Percentiles rank a stretch among this genome's conserved stretches.
These are phyloP conservation scores for Drosophila lacteicornis DNA, from an alignment of 1,140 invertebrate genomes.

Conservation along the genomic window DNA sequence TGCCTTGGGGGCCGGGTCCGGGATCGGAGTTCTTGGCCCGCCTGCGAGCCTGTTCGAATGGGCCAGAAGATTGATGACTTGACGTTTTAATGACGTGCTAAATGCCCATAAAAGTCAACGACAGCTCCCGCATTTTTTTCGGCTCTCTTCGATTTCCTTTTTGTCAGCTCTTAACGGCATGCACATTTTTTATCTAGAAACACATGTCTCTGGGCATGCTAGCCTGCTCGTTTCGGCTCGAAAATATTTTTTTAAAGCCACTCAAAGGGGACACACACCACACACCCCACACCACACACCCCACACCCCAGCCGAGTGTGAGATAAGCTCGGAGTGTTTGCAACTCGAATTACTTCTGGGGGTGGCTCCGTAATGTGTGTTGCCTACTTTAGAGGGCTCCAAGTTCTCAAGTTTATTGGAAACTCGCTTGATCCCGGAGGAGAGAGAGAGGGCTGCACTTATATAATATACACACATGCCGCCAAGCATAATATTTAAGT, in stretches of 20 bases:
- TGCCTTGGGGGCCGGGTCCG: constrained; percentile 18
- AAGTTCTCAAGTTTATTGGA: constrained; percentile 30
- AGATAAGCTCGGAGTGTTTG: constrained; percentile 10
- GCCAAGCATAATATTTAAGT: constrained; percentile 5
- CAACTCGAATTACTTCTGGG: constrained; percentile 1
- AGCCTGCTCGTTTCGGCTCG: constrained; percentile 63
- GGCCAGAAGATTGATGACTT: constrained; percentile 85
- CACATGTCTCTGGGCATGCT: constrained; percentile 55
- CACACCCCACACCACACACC: background rate
- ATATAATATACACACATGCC: constrained; percentile 33
- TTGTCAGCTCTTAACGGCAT: background rate
- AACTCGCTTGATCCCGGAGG: background rate
- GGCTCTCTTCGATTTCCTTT: constrained; percentile 20
- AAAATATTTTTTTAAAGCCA: constrained; percentile 77
- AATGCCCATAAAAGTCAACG: constrained; percentile 79
- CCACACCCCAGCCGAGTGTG: constrained; percentile 6
- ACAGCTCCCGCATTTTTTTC: constrained; percentile 35
- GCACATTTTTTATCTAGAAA: constrained; percentile 45
- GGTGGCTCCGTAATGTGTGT: constrained; percentile 1
- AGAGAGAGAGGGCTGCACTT: background rate
- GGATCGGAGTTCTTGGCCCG: constrained; percentile 35
- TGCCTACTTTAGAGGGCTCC: constrained; percentile 29
- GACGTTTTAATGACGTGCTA: constrained; percentile 84
- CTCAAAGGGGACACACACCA: constrained; percentile 14
- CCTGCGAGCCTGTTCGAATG: constrained; percentile 82